Percentiles rank a stretch among this genome's conserved stretches.
Conservation (phyloP, 2,113 vertebrate genomes). For the Erinaceus europaeus region DNA sequence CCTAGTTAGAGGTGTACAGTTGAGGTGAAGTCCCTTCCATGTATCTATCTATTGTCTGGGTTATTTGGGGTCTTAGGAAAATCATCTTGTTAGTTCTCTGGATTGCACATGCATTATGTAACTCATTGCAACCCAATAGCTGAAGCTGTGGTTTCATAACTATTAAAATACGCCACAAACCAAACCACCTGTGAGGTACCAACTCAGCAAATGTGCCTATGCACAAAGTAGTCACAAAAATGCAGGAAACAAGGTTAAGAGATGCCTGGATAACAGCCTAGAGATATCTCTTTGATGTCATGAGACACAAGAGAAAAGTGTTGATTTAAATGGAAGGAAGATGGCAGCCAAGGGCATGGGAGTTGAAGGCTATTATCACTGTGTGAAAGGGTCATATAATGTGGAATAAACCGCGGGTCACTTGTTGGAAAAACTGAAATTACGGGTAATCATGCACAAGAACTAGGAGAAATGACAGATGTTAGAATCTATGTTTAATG, state of each 20-base stretch:
- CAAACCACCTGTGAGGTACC: slow-evolving; percentile 71
- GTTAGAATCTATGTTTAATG: slow-evolving; percentile 43
- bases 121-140: slow-evolving; percentile 58
- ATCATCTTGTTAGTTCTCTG: slow-evolving; percentile 26
- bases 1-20: background rate
- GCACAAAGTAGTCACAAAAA: slow-evolving; percentile 40
- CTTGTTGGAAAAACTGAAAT: slow-evolving; percentile 1
- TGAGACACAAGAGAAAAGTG: background rate
- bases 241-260: slow-evolving; percentile 21
- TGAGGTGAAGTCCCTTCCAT: background rate
- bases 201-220: slow-evolving; percentile 65
- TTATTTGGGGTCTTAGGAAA: slow-evolving; percentile 54
- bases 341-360: background rate
- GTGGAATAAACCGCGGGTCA: slow-evolving; percentile 8
- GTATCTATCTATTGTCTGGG: slow-evolving; percentile 16
- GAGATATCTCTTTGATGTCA: background rate
- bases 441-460: slow-evolving; percentile 26
- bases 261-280: background rate
- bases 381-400: background rate
- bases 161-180: slow-evolving; percentile 71
- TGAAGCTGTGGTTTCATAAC: slow-evolving; percentile 53
- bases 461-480: slow-evolving; percentile 24
- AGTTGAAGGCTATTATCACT: background rate
- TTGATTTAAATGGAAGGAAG: background rate
- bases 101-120: slow-evolving; percentile 57